A percentile compares a stretch with the other conserved stretches of the same genome.
Conservation (phyloP, 2,797 vertebrate genomes). For the Gymnothorax javanicus region DNA sequence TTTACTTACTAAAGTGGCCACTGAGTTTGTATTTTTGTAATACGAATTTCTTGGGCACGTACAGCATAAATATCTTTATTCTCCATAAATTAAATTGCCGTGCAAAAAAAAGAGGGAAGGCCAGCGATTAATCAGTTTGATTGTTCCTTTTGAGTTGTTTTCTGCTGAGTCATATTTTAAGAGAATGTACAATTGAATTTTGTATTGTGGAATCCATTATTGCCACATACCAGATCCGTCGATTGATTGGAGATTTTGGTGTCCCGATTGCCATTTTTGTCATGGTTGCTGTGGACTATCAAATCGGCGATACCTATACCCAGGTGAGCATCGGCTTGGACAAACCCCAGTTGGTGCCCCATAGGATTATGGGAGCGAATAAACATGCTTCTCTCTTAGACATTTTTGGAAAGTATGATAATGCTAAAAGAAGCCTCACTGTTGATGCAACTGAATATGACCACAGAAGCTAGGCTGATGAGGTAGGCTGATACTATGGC, state of each 20-base stretch:
- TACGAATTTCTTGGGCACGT: neutral
- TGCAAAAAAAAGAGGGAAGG: neutral
- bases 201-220: neutral
- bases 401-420: neutral
- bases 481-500: neutral
- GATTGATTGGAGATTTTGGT: constrained; percentile 94
- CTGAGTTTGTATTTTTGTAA: neutral
- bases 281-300: constrained; percentile 83
- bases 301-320: constrained; percentile 83
- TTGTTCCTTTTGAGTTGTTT: neutral
- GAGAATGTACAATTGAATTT: neutral
- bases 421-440: neutral
- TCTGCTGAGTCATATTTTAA: neutral
- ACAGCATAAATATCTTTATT: neutral
- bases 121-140: neutral
- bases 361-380: neutral
- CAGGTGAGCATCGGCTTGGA: constrained; percentile 72
- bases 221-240: constrained; percentile 76
- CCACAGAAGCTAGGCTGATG: neutral
- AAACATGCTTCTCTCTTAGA: too few species aligned
- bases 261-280: constrained; percentile 94
- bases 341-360: neutral
- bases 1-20: neutral
- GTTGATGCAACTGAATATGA: neutral
- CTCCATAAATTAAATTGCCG: neutral